Percentiles rank a stretch among this genome's conserved stretches.
These are phyloP conservation scores for Xanthorhoe spadicearia DNA, from an alignment of 2,888 invertebrate genomes.

Conservation along the genomic window DNA sequence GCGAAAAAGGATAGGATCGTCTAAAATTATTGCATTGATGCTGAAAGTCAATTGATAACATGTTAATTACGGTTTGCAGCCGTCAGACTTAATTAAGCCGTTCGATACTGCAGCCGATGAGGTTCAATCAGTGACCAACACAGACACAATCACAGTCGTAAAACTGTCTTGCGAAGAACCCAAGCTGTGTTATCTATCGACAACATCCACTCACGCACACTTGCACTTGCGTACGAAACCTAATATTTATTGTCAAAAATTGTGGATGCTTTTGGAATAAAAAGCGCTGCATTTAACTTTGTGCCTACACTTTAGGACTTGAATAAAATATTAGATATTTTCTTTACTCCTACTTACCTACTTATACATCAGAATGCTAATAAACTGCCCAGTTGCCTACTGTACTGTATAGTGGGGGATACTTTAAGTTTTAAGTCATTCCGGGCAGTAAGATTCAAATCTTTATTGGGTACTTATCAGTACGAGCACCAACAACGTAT, in stretches of 20 bases:
- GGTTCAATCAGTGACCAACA: conserved; percentile 45
- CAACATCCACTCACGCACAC: conserved; percentile 10
- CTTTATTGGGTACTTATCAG: conserved; percentile 57
- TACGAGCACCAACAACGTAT: conserved; percentile 56
- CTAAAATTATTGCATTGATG: conserved; percentile 40
- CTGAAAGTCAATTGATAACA: conserved; percentile 51
- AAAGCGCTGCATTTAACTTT: background rate
- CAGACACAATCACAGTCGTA: conserved; percentile 56
- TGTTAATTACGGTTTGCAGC: conserved; percentile 44
- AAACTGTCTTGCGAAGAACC: conserved; percentile 49
- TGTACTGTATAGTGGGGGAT: conserved; percentile 36
- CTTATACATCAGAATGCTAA: conserved; percentile 17
- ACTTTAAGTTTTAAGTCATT: conserved; percentile 44
- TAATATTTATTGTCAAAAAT: background rate
- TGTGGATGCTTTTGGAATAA: background rate
- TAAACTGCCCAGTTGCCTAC: conserved; percentile 11
- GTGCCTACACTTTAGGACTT: background rate
- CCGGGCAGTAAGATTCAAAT: conserved; percentile 52
- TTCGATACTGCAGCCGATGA: conserved; percentile 55
- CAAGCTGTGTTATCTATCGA: conserved; percentile 29
- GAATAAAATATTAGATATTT: background rate
- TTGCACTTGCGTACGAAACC: conserved; percentile 11
- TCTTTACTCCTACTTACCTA: background rate
- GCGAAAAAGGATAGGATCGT: conserved; percentile 49
- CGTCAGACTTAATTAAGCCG: conserved; percentile 59